Evolutionary conservation across 2,797 vertebrate species (phyloP), one percentile per base, ranked within the genome.

Genomic region (Micrastur ruficollis): DNA sequence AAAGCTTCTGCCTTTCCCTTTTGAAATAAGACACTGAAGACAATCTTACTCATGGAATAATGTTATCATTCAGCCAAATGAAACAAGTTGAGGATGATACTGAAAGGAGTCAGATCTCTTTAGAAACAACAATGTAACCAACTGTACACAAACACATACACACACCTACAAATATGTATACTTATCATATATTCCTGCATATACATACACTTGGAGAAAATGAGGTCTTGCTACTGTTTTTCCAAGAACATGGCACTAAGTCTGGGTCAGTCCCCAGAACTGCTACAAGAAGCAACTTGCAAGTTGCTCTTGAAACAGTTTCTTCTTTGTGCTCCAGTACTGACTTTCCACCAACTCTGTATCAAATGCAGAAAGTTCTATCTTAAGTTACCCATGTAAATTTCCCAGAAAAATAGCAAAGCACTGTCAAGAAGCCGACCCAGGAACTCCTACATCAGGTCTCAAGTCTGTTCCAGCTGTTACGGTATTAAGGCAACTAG

Each of bases 251-350:
- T 1, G 50, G 18, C 17, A 74, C 0, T 34, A 63, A 66, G 7
- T 32, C 18, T n/a, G 49, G 2, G 12, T 34, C 0, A 13, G 1
- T 49, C 6, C 11, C 14, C 8, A 22, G 21, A 75, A 67, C 5
- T 4, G 3, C 29, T 58, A 36, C 12, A 82, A 63, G 5, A 53
- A 80, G 25, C 11, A 75, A 65, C 6, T 56, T 59, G 16, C 29
- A 56, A 84, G n/a, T 47, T 34, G 22, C 27, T 56, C 18, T 79
- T 84, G 38, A 78, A 80, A 62, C 9, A 56, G 34, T 61, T 91
- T 66, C 27, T 52, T 21, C 31, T 81, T 63, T 5, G 2, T 25
- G 34, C 21, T 81, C 53, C 38, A 55, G n/a, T 11, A 36, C 13
- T 17, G 12, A 27, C 47, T 50, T 86, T 73, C 55, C 5, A 2